These are phyloP conservation scores for Heliconius melpomene DNA, from an alignment of 1,140 invertebrate genomes.

Conservation along the genomic window DNA sequence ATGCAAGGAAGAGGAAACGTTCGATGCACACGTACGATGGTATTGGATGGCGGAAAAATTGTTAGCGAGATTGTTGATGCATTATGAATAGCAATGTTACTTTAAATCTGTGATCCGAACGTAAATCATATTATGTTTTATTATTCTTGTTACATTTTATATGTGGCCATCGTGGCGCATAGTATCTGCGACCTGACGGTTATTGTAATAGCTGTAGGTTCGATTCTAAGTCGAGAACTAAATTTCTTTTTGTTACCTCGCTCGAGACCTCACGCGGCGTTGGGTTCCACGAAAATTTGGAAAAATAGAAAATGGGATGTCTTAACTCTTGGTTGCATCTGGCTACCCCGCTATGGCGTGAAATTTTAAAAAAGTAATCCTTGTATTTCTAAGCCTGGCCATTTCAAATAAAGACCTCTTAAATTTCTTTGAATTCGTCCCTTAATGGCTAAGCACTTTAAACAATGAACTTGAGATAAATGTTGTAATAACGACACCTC, in stretches of 20 bases:
- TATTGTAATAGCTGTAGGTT: neutral
- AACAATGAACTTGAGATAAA: conserved; percentile 13
- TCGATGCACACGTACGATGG: neutral
- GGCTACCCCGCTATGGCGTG: neutral
- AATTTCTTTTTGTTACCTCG: neutral
- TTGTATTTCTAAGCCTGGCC: neutral
- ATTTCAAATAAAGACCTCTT: neutral
- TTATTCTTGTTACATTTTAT: conserved; percentile 5
- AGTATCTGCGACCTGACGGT: too few species aligned
- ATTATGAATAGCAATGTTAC: conserved; percentile 4
- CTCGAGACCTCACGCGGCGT: neutral
- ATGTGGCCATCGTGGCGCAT: neutral
- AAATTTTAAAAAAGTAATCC: neutral
- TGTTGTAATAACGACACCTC: neutral
- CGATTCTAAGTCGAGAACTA: neutral
- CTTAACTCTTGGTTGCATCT: neutral
- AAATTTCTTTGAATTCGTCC: conserved; percentile 1
- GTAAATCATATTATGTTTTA: conserved; percentile 4
- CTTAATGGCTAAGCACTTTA: neutral
- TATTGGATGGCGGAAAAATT: conserved; percentile 12
- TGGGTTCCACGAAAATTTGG: neutral
- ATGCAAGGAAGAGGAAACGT: conserved; percentile 10
- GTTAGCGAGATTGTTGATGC: conserved; percentile 12
- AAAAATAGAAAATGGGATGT: neutral
- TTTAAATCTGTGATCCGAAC: neutral